These are phyloP conservation scores for Drosophila prolongata DNA, from an alignment of 2,888 invertebrate genomes.

Conservation along the genomic window DNA sequence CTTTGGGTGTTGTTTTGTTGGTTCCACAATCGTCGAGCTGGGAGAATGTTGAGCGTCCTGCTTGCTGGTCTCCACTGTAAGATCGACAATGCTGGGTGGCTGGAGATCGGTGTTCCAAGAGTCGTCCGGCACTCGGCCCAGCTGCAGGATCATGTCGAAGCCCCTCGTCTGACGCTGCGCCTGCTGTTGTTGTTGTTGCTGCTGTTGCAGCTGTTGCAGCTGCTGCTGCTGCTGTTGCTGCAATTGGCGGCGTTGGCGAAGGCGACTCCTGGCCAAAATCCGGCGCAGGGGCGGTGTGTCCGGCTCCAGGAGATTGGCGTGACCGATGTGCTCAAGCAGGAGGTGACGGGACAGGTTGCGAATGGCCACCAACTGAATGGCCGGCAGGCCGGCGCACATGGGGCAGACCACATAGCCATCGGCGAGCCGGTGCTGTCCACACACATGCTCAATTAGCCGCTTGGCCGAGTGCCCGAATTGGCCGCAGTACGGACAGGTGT, in stretches of 20 bases:
- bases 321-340: slow-evolving; percentile 64
- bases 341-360: slow-evolving; percentile 58
- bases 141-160: not conserved
- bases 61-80: not conserved
- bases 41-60: not conserved
- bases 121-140: not conserved
- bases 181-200: not conserved
- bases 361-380: slow-evolving; percentile 53
- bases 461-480: slow-evolving; percentile 60
- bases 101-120: not conserved
- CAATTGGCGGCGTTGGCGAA: slow-evolving; percentile 47
- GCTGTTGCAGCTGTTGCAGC: not conserved
- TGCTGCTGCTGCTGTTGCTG: slow-evolving; percentile 1
- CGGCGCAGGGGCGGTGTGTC: slow-evolving; percentile 50
- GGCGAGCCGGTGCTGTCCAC: slow-evolving; percentile 43
- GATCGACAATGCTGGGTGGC: not conserved
- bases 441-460: slow-evolving; percentile 63
- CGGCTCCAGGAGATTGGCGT: slow-evolving; percentile 67
- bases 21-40: not conserved
- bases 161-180: not conserved
- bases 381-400: slow-evolving; percentile 59
- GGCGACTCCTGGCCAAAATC: slow-evolving; percentile 35
- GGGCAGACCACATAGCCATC: slow-evolving; percentile 64
- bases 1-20: slow-evolving; percentile 2
- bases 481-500: slow-evolving; percentile 65